These are phyloP conservation scores for Trichogramma pretiosum DNA, from an alignment of 1,140 invertebrate genomes.

Conservation along the genomic window DNA sequence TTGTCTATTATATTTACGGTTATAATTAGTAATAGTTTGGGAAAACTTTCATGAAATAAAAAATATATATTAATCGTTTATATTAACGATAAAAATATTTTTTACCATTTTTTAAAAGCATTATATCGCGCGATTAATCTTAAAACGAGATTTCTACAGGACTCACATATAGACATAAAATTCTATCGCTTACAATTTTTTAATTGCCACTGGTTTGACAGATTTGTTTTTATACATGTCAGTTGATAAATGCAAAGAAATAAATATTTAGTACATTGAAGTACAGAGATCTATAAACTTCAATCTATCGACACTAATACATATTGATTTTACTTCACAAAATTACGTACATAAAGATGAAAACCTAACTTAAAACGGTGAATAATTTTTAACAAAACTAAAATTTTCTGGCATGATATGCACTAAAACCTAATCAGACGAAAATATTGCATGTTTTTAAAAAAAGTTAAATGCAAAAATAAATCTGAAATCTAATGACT, in stretches of 20 bases:
- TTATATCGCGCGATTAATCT: too few species aligned
- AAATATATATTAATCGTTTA: neutral
- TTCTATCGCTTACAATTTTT: constrained; percentile 10
- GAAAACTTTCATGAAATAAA: constrained; percentile 1
- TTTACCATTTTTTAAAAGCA: too few species aligned
- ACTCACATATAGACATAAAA: constrained; percentile 17
- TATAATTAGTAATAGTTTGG: neutral
- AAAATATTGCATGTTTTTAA: constrained; percentile 2
- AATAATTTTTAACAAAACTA: constrained; percentile 15
- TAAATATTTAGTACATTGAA: constrained; percentile 12
- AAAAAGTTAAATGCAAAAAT: constrained; percentile 13
- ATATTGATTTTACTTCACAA: too few species aligned
- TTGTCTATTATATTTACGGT: neutral
- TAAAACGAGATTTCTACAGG: constrained; percentile 15
- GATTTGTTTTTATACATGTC: too few species aligned
- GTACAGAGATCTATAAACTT: constrained; percentile 11
- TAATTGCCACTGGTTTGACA: constrained; percentile 4
- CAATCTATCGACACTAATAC: too few species aligned
- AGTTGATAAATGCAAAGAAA: constrained; percentile 15
- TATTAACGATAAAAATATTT: too few species aligned
- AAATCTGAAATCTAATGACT: constrained; percentile 13
- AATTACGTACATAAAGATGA: too few species aligned
- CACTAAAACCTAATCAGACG: constrained; percentile 5
- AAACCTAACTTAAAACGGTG: too few species aligned
- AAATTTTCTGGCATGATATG: neutral